Evolutionary conservation across 2,797 vertebrate species (phyloP), one percentile per base, ranked within the genome.

Genomic region (Iguana delicatissima): DNA sequence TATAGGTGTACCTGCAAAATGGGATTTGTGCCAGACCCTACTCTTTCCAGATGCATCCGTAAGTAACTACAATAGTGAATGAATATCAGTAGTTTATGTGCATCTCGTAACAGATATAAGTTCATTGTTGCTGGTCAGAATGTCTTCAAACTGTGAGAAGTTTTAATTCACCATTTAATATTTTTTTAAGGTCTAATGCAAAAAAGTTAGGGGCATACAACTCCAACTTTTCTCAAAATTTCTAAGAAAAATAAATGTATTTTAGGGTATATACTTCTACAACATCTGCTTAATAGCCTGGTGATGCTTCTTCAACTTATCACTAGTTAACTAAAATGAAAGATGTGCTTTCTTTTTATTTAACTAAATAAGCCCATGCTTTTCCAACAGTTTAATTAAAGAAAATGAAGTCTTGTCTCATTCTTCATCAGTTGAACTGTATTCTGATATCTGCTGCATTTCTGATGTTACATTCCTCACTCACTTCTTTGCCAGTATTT

Each of bases 1-100:
- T 99, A 98, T 96, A 98, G 98, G 95, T 99, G 99, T 91, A 98
- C 96, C 89, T 99, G 99, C 96, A 98, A 98, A 96, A 94, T 97
- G 14, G 99, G 99, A 91, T 99, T 97, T 95, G 96, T 98, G 26
- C 98, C 98, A 6, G 98, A 99, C 96, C 95, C 98, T 90, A 97
- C 98, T 0, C 97, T 98, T 93, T 98, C 98, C 91, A 97, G 97
- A 92, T 99, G 99, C 94, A 97, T 98, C 93, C 96, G 99, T 99
- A 98, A 99, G 99, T 98, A 94, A 86, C 13, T 52, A 55, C 69
- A 77, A 85, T 91, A 35, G 89, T 94, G 12, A 10, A 5, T 93
- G 26, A 88, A 55, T 29, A n/a, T 35, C 57, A 82, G 55, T 73
- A 16, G 52, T 18, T n/a, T 69, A 62, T 6, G 22, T 84, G 6